Evolutionary conservation across 2,113 vertebrate genomes (phyloP), one percentile per base, ranked within the genome.

Genomic region (Tiliqua scincoides): DNA sequence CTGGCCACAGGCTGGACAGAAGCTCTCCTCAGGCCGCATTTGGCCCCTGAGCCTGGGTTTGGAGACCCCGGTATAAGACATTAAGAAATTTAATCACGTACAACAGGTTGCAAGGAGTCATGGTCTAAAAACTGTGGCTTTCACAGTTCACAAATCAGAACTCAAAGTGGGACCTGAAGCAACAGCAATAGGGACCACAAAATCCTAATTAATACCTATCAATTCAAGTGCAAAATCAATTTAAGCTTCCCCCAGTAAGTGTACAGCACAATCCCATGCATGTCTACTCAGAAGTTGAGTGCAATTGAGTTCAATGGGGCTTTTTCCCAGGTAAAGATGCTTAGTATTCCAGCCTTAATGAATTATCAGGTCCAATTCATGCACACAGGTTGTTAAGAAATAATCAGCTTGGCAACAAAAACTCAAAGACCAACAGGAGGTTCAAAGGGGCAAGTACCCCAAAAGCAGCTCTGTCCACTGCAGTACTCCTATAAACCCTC

Each of bases 71-170:
- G n/a, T n/a, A n/a, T n/a, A n/a, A n/a, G n/a, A n/a, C n/a, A n/a
- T n/a, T n/a, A n/a, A n/a, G n/a, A n/a, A n/a, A n/a, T n/a, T n/a
- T n/a, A n/a, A n/a, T n/a, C 2, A 9, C 23, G 52, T 8, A 62
- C 21, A 72, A 52, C 7, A 79, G 40, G 23, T 48, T 79, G 43
- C 32, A 10, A 20, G 27, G 27, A 40, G 23, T 27, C 20, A 12
- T 32, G 23, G 6, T 72, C 30, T 40, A 32, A 1, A 25, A 1
- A 25, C 20, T 40, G 40, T 25, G 0, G 2, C 57, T 62, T 57
- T 63, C 1, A 30, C 11, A n/a, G n/a, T n/a, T n/a, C n/a, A 15
- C 25, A 82, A 92, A 11, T 89, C 40, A 37, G 85, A 43, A 61
- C 25, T 25, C 5, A 15, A 59, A 71, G 37, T 23, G 8, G 30